Percentiles rank a stretch among this genome's conserved stretches.
These are phyloP conservation scores for Eilema griseolum DNA, from an alignment of 2,888 invertebrate species.

Conservation along the genomic window DNA sequence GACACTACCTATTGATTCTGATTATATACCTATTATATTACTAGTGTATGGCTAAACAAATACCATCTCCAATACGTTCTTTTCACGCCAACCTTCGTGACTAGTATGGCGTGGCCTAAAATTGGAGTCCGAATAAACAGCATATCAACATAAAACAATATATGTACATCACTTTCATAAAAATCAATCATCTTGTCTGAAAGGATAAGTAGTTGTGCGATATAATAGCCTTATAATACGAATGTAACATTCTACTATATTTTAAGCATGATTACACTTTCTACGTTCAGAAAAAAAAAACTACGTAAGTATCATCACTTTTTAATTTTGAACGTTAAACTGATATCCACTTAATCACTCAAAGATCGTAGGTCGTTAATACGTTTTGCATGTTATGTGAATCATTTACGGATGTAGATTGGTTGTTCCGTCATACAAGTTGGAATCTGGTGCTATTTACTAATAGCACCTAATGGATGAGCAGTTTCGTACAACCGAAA, in stretches of 20 bases:
- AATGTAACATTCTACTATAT: conserved; percentile 27
- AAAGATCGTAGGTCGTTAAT: conserved; percentile 3
- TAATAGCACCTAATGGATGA: background rate
- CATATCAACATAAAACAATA: conserved; percentile 3
- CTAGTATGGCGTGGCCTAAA: background rate
- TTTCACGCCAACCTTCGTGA: background rate
- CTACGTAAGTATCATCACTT: conserved; percentile 19
- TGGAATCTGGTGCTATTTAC: background rate
- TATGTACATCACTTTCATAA: conserved; percentile 31
- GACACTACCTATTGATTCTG: background rate
- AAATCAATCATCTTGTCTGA: conserved; percentile 45
- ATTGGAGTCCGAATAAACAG: background rate
- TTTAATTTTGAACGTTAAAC: conserved; percentile 17
- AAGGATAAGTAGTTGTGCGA: conserved; percentile 34
- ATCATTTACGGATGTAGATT: background rate
- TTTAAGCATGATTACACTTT: conserved; percentile 45
- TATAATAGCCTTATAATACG: conserved; percentile 32
- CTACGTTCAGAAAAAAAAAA: conserved; percentile 43
- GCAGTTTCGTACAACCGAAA: background rate
- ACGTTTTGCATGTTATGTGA: conserved; percentile 8
- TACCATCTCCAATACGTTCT: background rate
- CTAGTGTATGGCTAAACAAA: background rate
- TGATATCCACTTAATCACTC: conserved; percentile 17
- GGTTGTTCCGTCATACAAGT: background rate
- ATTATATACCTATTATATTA: too few relatives aligned